A percentile compares a stretch with the other conserved stretches of the same genome.
phyloP scores from a whole-genome alignment of 2,113 vertebrate genomes.

The Pantherophis guttatus region DNA sequence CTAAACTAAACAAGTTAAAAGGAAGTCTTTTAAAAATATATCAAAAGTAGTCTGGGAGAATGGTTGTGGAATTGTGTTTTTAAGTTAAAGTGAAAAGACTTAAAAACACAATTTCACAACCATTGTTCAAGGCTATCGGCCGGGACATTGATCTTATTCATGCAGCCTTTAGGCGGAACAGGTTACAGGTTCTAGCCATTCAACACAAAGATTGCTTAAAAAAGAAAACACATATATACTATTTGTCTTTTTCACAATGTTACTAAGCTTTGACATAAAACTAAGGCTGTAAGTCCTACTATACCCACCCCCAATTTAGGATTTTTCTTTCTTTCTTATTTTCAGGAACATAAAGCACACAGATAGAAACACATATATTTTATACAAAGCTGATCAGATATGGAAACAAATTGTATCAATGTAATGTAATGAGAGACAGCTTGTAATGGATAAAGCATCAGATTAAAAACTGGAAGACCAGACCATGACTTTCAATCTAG shows the following conservation, averaged over 20 bases:
- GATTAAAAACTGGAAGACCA: neutral
- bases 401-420: neutral
- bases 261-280: neutral
- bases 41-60: neutral
- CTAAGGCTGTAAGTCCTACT: neutral
- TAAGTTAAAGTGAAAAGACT: neutral
- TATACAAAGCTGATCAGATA: neutral
- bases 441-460: neutral
- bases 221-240: neutral
- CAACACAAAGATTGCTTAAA: neutral
- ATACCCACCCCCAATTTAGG: neutral
- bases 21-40: neutral
- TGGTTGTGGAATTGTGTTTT: neutral
- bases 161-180: neutral
- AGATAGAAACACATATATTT: neutral
- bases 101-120: neutral
- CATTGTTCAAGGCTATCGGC: neutral
- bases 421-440: neutral
- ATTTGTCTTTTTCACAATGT: neutral
- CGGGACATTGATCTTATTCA: neutral
- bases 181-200: neutral
- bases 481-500: neutral
- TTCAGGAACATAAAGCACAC: neutral
- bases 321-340: neutral
- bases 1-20: neutral